Percentiles rank a stretch among this genome's conserved stretches.
These are phyloP conservation scores for Parambassis ranga DNA, from an alignment of 2,797 vertebrate genomes.

Conservation along the genomic window DNA sequence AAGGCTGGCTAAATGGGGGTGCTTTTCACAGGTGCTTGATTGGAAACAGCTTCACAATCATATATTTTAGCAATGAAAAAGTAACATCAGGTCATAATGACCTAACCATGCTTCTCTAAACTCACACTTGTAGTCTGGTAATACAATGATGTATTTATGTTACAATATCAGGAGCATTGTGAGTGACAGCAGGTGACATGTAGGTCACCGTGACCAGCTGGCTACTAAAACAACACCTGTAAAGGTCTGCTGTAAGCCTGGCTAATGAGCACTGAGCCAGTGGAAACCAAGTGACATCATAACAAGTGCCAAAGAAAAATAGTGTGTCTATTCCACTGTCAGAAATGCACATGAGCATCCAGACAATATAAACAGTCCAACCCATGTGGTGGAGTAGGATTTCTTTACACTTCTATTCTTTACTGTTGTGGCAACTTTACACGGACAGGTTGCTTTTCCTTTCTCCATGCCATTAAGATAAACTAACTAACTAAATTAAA, in stretches of 20 bases:
- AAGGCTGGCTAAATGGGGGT: slow-evolving; percentile 5
- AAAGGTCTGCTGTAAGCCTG: slow-evolving; percentile 38
- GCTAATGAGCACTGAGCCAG: slow-evolving; percentile 33
- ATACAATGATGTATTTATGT: slow-evolving; percentile 3
- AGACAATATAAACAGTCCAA: not conserved
- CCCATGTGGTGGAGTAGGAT: not conserved
- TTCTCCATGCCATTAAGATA: too few species aligned
- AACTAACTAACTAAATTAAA: not conserved
- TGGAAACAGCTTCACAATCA: not conserved
- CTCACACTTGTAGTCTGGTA: not conserved
- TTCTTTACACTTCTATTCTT: too few species aligned
- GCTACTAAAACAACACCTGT: slow-evolving; percentile 38
- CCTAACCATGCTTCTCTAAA: too few species aligned
- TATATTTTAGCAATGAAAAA: slow-evolving; percentile 4
- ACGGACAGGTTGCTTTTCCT: too few species aligned
- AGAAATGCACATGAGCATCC: not conserved
- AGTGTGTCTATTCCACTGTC: not conserved
- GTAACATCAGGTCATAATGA: not conserved
- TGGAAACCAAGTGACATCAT: slow-evolving; percentile 29
- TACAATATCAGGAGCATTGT: not conserved
- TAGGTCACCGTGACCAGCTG: slow-evolving; percentile 62
- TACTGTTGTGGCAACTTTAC: too few species aligned
- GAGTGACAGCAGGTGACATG: slow-evolving; percentile 45
- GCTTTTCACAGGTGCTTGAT: slow-evolving; percentile 11
- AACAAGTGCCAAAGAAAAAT: slow-evolving; percentile 1